These are phyloP conservation scores for Bettongia penicillata DNA, from an alignment of 2,113 vertebrate species.

Conservation along the genomic window DNA sequence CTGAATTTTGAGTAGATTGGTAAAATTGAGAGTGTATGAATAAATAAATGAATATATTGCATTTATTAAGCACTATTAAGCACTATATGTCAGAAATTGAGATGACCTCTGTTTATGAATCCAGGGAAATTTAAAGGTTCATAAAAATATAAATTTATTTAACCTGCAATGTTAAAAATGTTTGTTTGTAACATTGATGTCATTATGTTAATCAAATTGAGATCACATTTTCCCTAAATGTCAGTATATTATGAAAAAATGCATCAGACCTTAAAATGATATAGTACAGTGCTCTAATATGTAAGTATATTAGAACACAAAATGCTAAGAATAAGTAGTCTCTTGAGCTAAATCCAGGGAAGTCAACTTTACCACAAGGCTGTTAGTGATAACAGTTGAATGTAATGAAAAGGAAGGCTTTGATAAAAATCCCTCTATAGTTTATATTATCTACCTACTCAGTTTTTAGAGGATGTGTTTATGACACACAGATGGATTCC, in stretches of 20 bases:
- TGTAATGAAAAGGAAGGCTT: constrained; percentile 3
- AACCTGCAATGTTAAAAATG: not conserved
- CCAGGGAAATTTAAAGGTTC: not conserved
- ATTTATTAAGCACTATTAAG: not conserved
- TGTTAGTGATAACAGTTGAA: constrained; percentile 1
- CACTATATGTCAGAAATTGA: not conserved
- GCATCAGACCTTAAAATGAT: not conserved
- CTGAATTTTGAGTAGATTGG: not conserved
- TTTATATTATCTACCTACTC: not conserved
- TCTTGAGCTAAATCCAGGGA: not conserved
- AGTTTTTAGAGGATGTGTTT: constrained; percentile 4
- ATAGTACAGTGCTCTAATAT: not conserved
- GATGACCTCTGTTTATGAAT: not conserved
- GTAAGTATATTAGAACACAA: not conserved
- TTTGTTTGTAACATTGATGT: not conserved
- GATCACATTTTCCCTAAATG: not conserved
- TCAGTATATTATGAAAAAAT: not conserved
- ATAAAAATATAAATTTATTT: not conserved
- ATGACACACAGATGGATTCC: not conserved
- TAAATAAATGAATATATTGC: not conserved
- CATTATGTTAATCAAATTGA: not conserved
- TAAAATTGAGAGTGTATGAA: not conserved
- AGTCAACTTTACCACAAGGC: not conserved
- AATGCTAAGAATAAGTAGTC: not conserved
- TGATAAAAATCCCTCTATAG: not conserved